A percentile compares a stretch with the other conserved stretches of the same genome.
Conservation (phyloP, 2,888 invertebrate species). For the Pristionchus fissidentatus region DNA sequence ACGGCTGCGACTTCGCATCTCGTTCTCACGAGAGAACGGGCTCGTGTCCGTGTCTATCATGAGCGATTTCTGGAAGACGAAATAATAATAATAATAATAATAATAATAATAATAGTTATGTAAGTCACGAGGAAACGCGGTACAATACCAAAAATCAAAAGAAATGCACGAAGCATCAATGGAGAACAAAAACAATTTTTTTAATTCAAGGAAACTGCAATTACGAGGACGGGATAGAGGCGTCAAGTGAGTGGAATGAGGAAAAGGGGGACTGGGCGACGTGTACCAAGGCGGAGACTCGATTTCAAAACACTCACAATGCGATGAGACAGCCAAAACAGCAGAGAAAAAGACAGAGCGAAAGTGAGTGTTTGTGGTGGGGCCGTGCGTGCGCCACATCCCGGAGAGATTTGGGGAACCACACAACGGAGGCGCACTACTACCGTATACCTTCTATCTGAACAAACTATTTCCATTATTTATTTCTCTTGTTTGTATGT, state of each 20-base stretch:
- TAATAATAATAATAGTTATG: too few relatives aligned
- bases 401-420: background rate
- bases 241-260: too few relatives aligned
- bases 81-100: too few relatives aligned
- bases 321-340: slow-evolving; percentile 23
- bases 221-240: slow-evolving; percentile 12
- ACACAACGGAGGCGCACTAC: background rate
- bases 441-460: background rate
- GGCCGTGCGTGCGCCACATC: background rate
- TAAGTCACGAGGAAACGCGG: too few relatives aligned
- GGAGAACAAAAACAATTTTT: background rate
- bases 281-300: background rate
- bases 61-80: too few relatives aligned
- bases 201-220: background rate
- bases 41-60: slow-evolving; percentile 20
- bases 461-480: background rate
- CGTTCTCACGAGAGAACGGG: background rate
- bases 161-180: background rate
- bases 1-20: slow-evolving; percentile 35
- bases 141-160: background rate
- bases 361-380: background rate
- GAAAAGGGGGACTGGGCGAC: background rate
- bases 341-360: slow-evolving; percentile 1
- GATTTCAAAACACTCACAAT: slow-evolving; percentile 19
- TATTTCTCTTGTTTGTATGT: background rate